Evolutionary conservation across 2,797 vertebrate species (phyloP).

Genomic region (Rhinogobio ventralis): DNA sequence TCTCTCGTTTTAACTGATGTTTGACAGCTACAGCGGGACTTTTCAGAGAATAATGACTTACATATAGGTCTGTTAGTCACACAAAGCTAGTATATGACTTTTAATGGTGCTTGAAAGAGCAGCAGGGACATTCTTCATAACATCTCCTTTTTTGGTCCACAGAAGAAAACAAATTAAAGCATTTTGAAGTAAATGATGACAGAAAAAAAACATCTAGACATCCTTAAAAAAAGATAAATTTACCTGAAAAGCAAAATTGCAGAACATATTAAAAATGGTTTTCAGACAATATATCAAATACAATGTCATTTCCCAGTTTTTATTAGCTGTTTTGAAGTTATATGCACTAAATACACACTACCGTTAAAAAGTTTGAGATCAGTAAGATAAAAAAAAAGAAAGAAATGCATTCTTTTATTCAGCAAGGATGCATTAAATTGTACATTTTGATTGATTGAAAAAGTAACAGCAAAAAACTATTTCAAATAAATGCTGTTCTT

Average conservation of each 20-base stretch:
- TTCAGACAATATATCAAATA: not conserved
- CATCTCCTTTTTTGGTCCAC: not conserved
- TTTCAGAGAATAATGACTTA: not conserved
- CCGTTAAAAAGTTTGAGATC: not conserved
- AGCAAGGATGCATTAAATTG: not conserved
- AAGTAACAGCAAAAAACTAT: not conserved
- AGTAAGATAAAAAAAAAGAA: not conserved
- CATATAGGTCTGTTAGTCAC: conserved; percentile 3
- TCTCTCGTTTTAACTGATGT: not conserved
- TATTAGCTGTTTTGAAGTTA: not conserved
- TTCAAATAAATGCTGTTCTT: not conserved
- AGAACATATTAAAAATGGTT: not conserved
- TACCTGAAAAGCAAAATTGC: not conserved
- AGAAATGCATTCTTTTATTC: not conserved
- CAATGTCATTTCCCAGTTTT: not conserved
- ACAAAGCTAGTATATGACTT: not conserved
- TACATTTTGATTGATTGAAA: no score
- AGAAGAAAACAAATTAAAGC: not conserved
- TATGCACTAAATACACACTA: not conserved
- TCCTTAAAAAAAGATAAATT: not conserved
- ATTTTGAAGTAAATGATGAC: not conserved
- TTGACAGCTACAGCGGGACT: not conserved
- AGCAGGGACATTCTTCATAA: conserved; percentile 11
- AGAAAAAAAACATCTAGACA: not conserved
- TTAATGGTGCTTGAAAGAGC: not conserved